Conservation (phyloP, 2,797 vertebrate genomes). For the Cyclura pinguis region DNA sequence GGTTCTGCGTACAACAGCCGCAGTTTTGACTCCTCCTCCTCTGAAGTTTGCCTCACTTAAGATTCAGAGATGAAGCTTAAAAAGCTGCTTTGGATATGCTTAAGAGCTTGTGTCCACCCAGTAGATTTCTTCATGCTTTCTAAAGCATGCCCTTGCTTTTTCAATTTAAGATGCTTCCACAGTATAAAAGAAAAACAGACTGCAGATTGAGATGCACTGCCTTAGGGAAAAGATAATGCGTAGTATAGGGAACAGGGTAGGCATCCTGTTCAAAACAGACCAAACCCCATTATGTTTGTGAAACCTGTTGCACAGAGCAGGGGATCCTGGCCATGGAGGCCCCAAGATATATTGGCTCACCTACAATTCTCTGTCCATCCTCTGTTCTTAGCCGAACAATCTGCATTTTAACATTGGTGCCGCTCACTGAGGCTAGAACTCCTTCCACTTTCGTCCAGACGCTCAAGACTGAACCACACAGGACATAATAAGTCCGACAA, state of each 20-base stretch:
- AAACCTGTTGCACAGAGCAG: too few species aligned
- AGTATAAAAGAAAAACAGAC: neutral
- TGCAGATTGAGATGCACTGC: too few species aligned
- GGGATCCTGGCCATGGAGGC: neutral
- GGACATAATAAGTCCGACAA: conserved; percentile 92
- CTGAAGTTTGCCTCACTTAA: neutral
- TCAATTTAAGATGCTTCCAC: neutral
- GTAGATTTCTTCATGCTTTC: neutral
- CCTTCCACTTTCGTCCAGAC: conserved; percentile 99
- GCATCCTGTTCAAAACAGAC: neutral
- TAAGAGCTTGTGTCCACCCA: neutral
- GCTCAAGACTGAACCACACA: conserved; percentile 97
- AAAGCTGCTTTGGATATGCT: neutral
- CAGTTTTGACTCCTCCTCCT: neutral
- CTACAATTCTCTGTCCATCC: conserved; percentile 96
- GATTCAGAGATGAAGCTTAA: neutral
- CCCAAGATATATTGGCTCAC: conserved; percentile 76
- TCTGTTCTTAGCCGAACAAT: conserved; percentile 95
- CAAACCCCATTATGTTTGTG: neutral
- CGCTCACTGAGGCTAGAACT: conserved; percentile 93
- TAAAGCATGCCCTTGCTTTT: neutral
- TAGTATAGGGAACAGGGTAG: too few species aligned
- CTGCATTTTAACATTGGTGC: conserved; percentile 97
- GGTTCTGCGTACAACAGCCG: neutral
- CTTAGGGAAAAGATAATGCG: neutral